Conservation (phyloP, 2,888 invertebrate species). For the Hofmannophila pseudospretella region DNA sequence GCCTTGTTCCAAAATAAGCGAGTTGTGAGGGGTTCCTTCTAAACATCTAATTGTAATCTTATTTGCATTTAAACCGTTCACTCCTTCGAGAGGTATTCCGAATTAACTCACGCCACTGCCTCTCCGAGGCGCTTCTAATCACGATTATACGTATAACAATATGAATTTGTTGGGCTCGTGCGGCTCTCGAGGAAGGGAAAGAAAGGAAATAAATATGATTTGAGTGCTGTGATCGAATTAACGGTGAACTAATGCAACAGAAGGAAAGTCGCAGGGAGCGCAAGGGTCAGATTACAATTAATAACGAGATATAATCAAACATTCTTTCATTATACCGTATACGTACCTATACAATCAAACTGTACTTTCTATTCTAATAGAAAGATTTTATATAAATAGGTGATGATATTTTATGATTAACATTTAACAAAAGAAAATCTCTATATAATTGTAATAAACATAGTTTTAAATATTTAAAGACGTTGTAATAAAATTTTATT, state of each 20-base stretch:
- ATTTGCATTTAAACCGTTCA: constrained; percentile 53
- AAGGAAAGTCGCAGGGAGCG: constrained; percentile 1
- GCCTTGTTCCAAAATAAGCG: constrained; percentile 41
- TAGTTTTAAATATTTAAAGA: too few relatives aligned
- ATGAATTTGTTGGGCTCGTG: constrained; percentile 24
- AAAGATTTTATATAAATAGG: too few relatives aligned
- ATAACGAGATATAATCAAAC: too few relatives aligned
- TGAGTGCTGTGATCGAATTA: constrained; percentile 12
- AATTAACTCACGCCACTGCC: constrained; percentile 21
- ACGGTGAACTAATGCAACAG: constrained; percentile 3
- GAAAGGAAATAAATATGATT: constrained; percentile 10
- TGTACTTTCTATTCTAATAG: too few relatives aligned
- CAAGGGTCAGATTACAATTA: background rate
- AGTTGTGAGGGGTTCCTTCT: constrained; percentile 35
- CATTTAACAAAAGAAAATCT: too few relatives aligned
- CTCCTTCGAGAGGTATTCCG: constrained; percentile 29
- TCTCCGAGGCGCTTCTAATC: constrained; percentile 10
- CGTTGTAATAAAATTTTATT: too few relatives aligned
- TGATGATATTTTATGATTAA: too few relatives aligned
- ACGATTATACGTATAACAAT: constrained; percentile 14
- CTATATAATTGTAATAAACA: too few relatives aligned
- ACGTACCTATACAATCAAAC: too few relatives aligned
- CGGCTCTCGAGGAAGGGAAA: constrained; percentile 1
- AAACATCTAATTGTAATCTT: constrained; percentile 56
- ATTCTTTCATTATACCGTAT: too few relatives aligned